Base-by-base conservation (phyloP, 2,113 vertebrate genomes). In the Perca schrenkii region DNA sequence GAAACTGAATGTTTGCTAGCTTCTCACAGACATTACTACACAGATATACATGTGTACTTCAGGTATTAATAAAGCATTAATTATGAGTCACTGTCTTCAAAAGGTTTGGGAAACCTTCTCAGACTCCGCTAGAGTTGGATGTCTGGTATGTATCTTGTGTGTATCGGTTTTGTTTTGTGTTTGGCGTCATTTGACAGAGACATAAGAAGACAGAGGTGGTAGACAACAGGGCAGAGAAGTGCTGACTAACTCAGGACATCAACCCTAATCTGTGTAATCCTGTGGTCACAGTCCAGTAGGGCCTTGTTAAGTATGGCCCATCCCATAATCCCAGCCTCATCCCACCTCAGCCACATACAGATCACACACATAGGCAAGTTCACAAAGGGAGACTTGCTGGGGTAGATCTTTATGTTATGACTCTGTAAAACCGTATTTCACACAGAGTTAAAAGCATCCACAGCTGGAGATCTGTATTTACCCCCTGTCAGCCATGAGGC, bases 231-330 rank as follows among this genome's bases (percentile, higher is more conserved):
- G 16, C 34, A 77, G 31, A 78, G 54, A 76, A 78, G n/a, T 57
- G 80, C 77, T 89, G 84, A 88, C 47, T 69, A 70, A 80, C 58
- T 49, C 43, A 19, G 53, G 36, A 52, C 46, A 74, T 84, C 77
- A 74, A 0, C 67, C 16, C 66, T 92, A 91, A 91, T 92, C 86
- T 60, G 70, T 14, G 50, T 91, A 86, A 92, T 92, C 91, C 63
- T 80, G 22, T 69, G 25, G 84, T 79, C 82, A 74, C 79, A 64
- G 72, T 83, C 81, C 50, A 81, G 75, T 57, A 72, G 46, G 31
- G 47, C 64, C 61, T 82, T 57, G 69, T 74, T 81, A 86, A 84
- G 53, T 68, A 77, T 68, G 76, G 64, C 56, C 84, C 61, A 83
- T 79, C 63, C 77, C 25, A 53, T 90, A 88, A 90, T 88, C 88